Evolutionary conservation across 2,888 invertebrate genomes (phyloP).

Genomic region (Cotesia congregata): DNA sequence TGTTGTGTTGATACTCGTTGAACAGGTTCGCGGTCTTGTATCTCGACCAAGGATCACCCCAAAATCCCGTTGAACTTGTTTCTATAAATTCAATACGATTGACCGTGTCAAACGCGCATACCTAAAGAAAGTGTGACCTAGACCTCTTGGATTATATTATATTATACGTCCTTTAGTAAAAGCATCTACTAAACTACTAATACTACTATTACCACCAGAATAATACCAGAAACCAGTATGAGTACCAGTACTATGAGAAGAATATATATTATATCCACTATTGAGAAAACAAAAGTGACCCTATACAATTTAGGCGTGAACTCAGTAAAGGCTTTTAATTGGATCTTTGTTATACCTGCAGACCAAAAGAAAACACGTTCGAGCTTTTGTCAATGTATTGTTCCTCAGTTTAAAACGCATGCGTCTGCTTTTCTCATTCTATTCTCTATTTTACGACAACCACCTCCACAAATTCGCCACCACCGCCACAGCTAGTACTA

Average conservation of each 20-base stretch:
- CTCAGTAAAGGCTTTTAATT: constrained; percentile 47
- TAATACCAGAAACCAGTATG: background rate
- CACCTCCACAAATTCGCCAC: background rate
- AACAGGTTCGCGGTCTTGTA: constrained; percentile 31
- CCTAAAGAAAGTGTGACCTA: constrained; percentile 33
- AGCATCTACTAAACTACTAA: background rate
- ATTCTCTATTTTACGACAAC: too few relatives aligned
- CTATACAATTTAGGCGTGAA: constrained; percentile 37
- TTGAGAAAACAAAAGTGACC: constrained; percentile 6
- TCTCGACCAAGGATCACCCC: constrained; percentile 7
- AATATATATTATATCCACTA: background rate
- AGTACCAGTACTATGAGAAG: constrained; percentile 7
- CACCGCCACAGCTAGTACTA: too few relatives aligned
- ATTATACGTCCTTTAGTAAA: background rate
- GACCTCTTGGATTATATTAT: constrained; percentile 10
- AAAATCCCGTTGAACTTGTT: constrained; percentile 30
- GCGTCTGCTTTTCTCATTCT: constrained; percentile 21
- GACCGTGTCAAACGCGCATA: constrained; percentile 32
- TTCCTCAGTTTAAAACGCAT: constrained; percentile 19
- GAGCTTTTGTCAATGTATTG: constrained; percentile 41
- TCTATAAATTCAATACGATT: constrained; percentile 4
- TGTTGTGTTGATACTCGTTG: constrained; percentile 22
- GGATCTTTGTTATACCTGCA: constrained; percentile 47
- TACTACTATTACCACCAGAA: background rate
- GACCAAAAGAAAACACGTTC: constrained; percentile 40